Evolutionary conservation across 2,888 invertebrate genomes (phyloP), one percentile per base, ranked within the genome.

Genomic region (Trachelus stipa): DNA sequence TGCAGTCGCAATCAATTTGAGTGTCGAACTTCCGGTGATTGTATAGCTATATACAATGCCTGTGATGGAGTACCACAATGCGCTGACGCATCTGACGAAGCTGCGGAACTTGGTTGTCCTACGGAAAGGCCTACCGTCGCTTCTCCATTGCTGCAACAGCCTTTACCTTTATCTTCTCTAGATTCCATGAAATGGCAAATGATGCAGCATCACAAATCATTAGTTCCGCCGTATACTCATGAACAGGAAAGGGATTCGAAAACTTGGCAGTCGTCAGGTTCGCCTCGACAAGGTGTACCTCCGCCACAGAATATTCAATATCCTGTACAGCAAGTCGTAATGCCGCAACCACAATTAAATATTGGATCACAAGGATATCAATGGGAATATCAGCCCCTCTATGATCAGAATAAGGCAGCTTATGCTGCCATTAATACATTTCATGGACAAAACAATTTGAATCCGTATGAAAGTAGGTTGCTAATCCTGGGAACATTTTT

Each of bases 1-100:
- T 98, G 98, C 92, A 96, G 96, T 85, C 94, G 96, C 81, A 97
- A 96, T 92, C 97, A 98, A 92, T 98, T 98, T 91, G 95, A 96
- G 91, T 98, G 98, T 89, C 95, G 95, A 83, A 94, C 94, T 80
- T 96, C 96, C 73, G 95, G 95, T 73, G 98, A 98, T 91, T 98
- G 98, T 91, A 97, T 98, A 87, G 98, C 98, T 11, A 94, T 98
- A 86, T 98, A 98, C 92, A 98, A 98, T 92, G 97, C 97, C 12
- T 98, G 98, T 89, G 97, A 98, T 92, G 98, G 98, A 76, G 97
- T 98, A 85, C 95, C 97, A 35, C 98, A 98, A 92, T 98, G 97
- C 92, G 94, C 96, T 2, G 98, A 98, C 92, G 97, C 96, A 83
- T 97, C 97, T 89, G 98, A 98, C 91, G 98, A 98, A 92, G 96